Base-by-base conservation (phyloP, 2,888 invertebrate genomes). In the Coecobrya sp. region DNA sequence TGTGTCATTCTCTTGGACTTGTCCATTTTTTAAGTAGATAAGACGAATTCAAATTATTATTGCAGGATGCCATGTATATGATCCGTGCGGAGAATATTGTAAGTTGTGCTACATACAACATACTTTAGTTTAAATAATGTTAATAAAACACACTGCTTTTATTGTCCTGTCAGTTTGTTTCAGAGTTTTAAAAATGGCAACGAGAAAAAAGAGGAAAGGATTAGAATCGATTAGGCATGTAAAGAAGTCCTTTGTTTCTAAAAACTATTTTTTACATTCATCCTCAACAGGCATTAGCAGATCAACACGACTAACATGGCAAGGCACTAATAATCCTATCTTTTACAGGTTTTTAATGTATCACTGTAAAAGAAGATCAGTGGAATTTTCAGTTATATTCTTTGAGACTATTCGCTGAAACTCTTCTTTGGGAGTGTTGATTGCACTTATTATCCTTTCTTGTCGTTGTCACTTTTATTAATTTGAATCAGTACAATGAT, bases 101-200 rank as follows among this genome's bases (percentile, higher is more conserved):
- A n/a, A n/a, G n/a, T 7, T 36, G 36, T 36, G 36, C 36, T 36
- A 36, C 36, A 36, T 36, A 52, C 45, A 45, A 10, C 45, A 2
- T 52, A 16, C 52, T 3, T 52, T 10, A 11, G 22, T 13, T 62
- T 25, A 62, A 10, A 62, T 19, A 62, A 22, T 5, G 62, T 62
- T 22, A 62, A 22, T 19, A 19, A 62, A 62, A 19, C 62, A 19
- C 62, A 25, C 19, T 25, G 10, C 25, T 62, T 59, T 16, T 36
- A 68, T 68, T 68, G 68, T 68, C 36, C 36, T 68, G 68, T 68
- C 68, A 68, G 68, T 68, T 62, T 3, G 5, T 62, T 62, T 25
- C 0, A 19, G 36, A 13, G 68, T 30, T 68, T 68, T 36, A n/a
- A 36, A 68, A 68, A 68, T 30, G 22, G 27, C 22, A 68, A 13